phyloP scores from a whole-genome alignment of 2,888 invertebrate genomes.

The Agrotis clavis region DNA sequence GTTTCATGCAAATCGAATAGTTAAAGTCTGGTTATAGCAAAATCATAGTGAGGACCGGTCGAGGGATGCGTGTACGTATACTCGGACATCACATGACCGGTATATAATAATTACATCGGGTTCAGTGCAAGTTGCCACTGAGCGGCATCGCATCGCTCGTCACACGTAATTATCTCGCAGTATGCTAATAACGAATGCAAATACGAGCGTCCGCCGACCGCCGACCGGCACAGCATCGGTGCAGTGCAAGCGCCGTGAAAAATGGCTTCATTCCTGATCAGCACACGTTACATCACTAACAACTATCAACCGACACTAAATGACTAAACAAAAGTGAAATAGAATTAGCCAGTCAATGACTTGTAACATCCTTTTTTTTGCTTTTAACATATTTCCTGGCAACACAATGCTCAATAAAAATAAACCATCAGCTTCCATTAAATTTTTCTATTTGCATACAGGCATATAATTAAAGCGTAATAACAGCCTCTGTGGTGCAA shows the following conservation, averaged over 20 bases:
- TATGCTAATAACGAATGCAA: conserved; percentile 88
- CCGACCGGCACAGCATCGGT: conserved; percentile 64
- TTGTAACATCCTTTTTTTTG: conserved; percentile 68
- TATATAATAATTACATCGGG: conserved; percentile 78
- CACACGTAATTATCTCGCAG: conserved; percentile 87
- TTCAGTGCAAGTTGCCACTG: conserved; percentile 72
- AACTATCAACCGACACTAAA: conserved; percentile 52
- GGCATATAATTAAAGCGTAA: conserved; percentile 89
- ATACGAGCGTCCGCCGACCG: conserved; percentile 77
- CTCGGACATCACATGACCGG: conserved; percentile 73
- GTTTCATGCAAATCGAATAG: conserved; percentile 72
- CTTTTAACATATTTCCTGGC: conserved; percentile 70
- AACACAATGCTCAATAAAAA: conserved; percentile 84
- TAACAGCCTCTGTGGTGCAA: conserved; percentile 89
- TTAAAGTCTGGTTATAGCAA: conserved; percentile 61
- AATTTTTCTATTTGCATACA: conserved; percentile 89
- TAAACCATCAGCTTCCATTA: conserved; percentile 86
- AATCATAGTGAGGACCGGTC: conserved; percentile 51
- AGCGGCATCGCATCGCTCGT: conserved; percentile 77
- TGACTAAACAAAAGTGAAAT: conserved; percentile 63
- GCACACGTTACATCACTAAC: conserved; percentile 37
- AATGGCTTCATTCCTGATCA: conserved; percentile 82
- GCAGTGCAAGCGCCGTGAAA: conserved; percentile 77
- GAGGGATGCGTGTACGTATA: conserved; percentile 51
- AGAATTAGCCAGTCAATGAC: conserved; percentile 71